phyloP scores from a whole-genome alignment of 2,888 invertebrate genomes.

The Tromatobia lineatoria region DNA sequence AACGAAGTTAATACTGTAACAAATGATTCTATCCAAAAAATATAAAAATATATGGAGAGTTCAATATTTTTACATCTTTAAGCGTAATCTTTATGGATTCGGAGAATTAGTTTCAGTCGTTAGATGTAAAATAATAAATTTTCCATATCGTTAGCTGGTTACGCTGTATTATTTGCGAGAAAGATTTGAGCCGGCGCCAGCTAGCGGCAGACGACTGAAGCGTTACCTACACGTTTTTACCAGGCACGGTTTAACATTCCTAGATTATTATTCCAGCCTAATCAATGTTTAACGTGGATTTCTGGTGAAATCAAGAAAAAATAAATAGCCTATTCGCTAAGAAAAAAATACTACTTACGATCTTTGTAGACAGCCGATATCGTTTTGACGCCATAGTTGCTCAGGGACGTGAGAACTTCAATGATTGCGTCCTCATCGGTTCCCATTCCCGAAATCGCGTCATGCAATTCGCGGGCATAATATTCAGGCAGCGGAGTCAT shows the following conservation, averaged over 20 bases:
- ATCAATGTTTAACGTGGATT: neutral
- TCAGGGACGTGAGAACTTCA: slow-evolving; percentile 95
- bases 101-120: neutral
- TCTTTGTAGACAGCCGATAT: slow-evolving; percentile 92
- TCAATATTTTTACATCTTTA: neutral
- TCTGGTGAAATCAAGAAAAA: neutral
- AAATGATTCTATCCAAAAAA: neutral
- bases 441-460: slow-evolving; percentile 93
- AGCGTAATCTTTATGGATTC: neutral
- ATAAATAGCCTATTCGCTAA: neutral
- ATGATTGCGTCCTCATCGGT: slow-evolving; percentile 91
- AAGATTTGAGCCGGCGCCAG: neutral
- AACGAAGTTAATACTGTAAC: neutral
- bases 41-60: neutral
- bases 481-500: slow-evolving; percentile 94
- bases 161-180: neutral
- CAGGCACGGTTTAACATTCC: neutral
- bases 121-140: neutral
- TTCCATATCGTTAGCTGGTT: neutral
- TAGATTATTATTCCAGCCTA: neutral
- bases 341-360: slow-evolving; percentile 87
- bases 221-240: neutral
- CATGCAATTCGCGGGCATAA: slow-evolving; percentile 93
- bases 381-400: slow-evolving; percentile 93
- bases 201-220: neutral